A percentile compares a stretch with the other conserved stretches of the same genome.
Evolutionary conservation across 2,113 vertebrate genomes (phyloP).

Genomic region (Onychostoma macrolepis): DNA sequence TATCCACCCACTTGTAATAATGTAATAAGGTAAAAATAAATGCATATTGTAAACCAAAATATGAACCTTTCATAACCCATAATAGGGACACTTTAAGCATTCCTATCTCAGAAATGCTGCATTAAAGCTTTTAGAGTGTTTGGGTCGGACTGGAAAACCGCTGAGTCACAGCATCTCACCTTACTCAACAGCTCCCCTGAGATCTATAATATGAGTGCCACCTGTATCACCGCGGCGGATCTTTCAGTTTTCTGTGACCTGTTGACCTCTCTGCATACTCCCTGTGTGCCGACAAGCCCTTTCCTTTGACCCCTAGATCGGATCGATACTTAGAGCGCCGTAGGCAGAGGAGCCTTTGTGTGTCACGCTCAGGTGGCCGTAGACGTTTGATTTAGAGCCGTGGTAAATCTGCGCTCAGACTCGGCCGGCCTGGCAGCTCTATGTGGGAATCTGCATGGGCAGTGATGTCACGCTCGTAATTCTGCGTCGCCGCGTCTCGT

Average conservation of each 20-base stretch:
- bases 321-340: conserved; percentile 77
- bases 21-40: too few relatives aligned
- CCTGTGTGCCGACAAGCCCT: conserved; percentile 55
- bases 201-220: conserved; percentile 37
- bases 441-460: conserved; percentile 69
- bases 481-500: conserved; percentile 67
- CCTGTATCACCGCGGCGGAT: conserved; percentile 34
- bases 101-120: not conserved
- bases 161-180: conserved; percentile 38
- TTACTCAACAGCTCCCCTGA: conserved; percentile 36
- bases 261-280: conserved; percentile 55
- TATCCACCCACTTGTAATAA: too few relatives aligned
- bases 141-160: not conserved
- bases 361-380: conserved; percentile 55
- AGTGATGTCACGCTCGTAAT: conserved; percentile 79
- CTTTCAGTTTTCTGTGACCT: conserved; percentile 50
- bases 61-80: too few relatives aligned
- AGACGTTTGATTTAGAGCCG: conserved; percentile 65
- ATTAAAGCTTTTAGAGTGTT: not conserved
- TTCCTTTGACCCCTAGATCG: conserved; percentile 66
- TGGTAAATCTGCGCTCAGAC: conserved; percentile 71
- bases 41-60: too few relatives aligned
- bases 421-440: conserved; percentile 68
- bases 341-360: conserved; percentile 62
- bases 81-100: not conserved